Evolutionary conservation across 2,888 invertebrate species (phyloP), one percentile per base, ranked within the genome.

Genomic region (Leucoma salicis): DNA sequence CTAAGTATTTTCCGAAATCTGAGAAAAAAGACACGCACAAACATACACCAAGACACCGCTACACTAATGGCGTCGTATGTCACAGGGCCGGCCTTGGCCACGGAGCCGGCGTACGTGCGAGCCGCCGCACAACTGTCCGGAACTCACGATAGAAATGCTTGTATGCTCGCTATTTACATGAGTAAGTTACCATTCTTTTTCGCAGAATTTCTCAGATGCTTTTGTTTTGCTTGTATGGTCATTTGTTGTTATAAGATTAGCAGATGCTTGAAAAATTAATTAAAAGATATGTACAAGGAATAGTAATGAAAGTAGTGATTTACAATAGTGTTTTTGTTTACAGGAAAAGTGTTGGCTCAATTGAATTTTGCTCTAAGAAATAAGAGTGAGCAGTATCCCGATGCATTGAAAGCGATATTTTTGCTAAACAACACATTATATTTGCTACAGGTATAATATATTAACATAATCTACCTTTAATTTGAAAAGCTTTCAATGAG

Each of bases 371-470:
- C 97, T 6, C 91, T 99, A 21, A 93, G 96, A 47, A 97, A 94
- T 75, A 97, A 97, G 85, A 96, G 97, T 74, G 97, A 98, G 67
- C 94, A 96, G 46, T 99, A 99, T 71, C 94, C 93, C 27, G 98
- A 98, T 73, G 96, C 96, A 2, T 91, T 98, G 11, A 95, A 95
- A 63, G 95, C 97, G 5, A 92, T 98, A 39, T 99, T 99, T 73
- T 92, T 97, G 46, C 88, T 99, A 31, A 99, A 99, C 82, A 99
- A 99, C 78, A 97, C 96, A 56, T 95, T 98, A 77, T 98, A 99
- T 71, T 94, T 99, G 48, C 89, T 98, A n/a, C 97, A 88, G 79
- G 90, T 88, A 57, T 47, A 10, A 21, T 21, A 21, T 21, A 21
- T n/a, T n/a, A n/a, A n/a, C n/a, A n/a, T n/a, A n/a, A n/a, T n/a